These are phyloP conservation scores for Heterodera schachtii DNA, from an alignment of 1,140 invertebrate species.

Conservation along the genomic window DNA sequence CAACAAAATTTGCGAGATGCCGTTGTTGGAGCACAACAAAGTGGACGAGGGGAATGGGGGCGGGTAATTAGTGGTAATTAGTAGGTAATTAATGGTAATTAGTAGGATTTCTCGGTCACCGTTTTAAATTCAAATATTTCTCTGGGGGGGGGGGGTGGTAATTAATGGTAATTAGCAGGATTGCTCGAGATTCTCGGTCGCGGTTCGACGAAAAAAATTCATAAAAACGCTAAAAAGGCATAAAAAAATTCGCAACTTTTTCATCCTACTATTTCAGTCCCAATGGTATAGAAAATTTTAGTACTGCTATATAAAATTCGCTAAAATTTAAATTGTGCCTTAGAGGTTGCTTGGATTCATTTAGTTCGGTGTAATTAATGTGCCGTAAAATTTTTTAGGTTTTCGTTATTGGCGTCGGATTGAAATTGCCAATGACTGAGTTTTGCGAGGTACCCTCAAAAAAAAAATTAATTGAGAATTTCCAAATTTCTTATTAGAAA, in stretches of 20 bases:
- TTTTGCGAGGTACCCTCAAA: conserved; percentile 36
- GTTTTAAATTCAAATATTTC: no score
- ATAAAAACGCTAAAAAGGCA: background rate
- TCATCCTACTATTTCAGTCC: no score
- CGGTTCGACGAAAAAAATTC: no score
- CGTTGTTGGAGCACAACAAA: conserved; percentile 59
- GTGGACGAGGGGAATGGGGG: no score
- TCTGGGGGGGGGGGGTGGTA: background rate
- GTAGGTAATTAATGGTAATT: background rate
- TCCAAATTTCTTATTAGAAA: conserved; percentile 36
- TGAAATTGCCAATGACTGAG: conserved; percentile 61
- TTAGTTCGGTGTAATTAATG: no score
- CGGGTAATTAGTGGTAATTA: no score
- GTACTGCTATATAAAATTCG: background rate
- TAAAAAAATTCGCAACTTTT: background rate
- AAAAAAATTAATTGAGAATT: conserved; percentile 16
- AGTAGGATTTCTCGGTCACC: no score
- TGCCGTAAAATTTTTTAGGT: conserved; percentile 42
- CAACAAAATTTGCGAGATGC: conserved; percentile 54
- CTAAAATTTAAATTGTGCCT: background rate
- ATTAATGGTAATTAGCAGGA: background rate
- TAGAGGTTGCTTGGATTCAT: background rate
- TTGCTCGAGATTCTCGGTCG: background rate
- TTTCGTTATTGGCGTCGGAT: conserved; percentile 63
- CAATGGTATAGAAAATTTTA: conserved; percentile 9